Evolutionary conservation across 64 coral and sea anemone species (phyloP), one percentile per base, ranked within the genome.

Genomic region (Stichodactyla mertensii): DNA sequence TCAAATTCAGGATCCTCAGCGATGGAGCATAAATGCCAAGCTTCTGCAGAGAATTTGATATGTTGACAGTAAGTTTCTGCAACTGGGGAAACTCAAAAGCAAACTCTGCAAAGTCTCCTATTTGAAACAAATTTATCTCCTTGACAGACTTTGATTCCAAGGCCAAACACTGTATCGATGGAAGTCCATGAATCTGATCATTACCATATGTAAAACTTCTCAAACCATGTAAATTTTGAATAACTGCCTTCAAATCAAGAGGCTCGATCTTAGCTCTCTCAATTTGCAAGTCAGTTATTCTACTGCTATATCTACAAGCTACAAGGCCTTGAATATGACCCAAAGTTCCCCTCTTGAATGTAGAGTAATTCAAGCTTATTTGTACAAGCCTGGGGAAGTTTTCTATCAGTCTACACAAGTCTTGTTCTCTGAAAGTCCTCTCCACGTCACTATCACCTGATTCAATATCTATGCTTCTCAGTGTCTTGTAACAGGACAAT

Each of bases 81-180:
- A 93, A 84, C 26, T 18, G 19, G 28, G 94, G 91, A 7, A 97
- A 74, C 18, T 58, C 36, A 52, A 97, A 88, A 57, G 54, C 7
- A 64, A 93, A 90, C 79, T 97, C 85, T 55, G 90, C 86, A 83
- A 97, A 89, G 83, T 97, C 91, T 55, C 94, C 88, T 55, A 97
- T 79, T 86, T 90, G 91, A 77, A 92, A 97, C 28, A 97, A 71
- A 52, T 84, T 87, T 54, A 97, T 80, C 86, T 90, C 88, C 12
- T 31, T 58, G 7, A 90, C 54, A 9, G 94, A 93, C 36, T 85
- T 87, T 8, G 94, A 97, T 52, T 80, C 77, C 10, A 97, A 83
- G 9, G 70, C 15, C 22, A 93, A 84, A 16, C 71, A 83, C 16
- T 93, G 91, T 61, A 85, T 87, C n/a, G 88, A 97, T 57, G 91